Percentiles rank a stretch among this genome's conserved stretches.
Conservation (phyloP, 2,113 vertebrate species). For the Riparia riparia region DNA sequence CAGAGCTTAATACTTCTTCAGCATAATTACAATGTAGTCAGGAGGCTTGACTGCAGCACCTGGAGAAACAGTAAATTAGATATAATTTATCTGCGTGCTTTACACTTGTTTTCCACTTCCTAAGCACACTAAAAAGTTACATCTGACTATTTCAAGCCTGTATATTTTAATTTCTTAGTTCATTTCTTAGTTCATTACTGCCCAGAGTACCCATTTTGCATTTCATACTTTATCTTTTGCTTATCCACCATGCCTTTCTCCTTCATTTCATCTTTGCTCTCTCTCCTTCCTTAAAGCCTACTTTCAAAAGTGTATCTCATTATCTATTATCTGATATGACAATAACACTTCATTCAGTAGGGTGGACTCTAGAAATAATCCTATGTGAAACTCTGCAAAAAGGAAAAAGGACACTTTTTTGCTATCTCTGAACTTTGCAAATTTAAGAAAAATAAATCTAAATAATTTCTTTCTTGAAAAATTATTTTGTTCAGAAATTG, state of each 20-base stretch:
- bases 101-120: background rate
- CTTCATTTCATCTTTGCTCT: background rate
- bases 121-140: background rate
- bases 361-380: background rate
- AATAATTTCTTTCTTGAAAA: background rate
- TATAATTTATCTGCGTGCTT: background rate
- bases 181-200: too few species aligned
- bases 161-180: background rate
- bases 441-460: background rate
- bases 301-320: background rate
- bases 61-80: background rate
- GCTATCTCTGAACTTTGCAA: background rate
- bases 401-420: background rate
- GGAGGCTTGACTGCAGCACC: background rate
- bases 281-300: background rate
- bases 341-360: background rate
- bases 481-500: background rate
- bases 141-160: background rate
- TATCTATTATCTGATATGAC: background rate
- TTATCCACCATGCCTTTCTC: background rate
- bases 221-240: background rate
- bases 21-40: background rate
- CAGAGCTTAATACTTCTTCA: background rate
- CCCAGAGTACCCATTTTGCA: background rate
- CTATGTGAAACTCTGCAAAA: background rate